Conservation (phyloP, 64 coral and sea anemone species). For the Montipora sp. region DNA sequence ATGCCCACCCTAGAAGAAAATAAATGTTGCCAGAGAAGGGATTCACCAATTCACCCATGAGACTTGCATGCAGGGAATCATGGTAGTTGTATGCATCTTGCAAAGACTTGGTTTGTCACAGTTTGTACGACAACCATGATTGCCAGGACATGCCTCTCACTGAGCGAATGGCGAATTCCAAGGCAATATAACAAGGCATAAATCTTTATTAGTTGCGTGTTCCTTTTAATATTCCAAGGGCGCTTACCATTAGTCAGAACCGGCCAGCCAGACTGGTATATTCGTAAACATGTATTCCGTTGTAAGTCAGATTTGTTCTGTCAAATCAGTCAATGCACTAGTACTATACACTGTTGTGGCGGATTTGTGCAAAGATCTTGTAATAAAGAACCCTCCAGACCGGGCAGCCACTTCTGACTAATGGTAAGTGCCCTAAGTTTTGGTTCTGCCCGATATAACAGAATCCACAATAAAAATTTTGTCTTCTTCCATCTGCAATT, state of each 20-base stretch:
- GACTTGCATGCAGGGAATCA: neutral
- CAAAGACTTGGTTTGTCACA: neutral
- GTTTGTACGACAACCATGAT: neutral
- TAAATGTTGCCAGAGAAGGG: neutral
- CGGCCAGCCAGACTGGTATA: neutral
- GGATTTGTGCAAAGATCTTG: no score
- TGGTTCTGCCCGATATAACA: neutral
- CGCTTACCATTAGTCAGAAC: neutral
- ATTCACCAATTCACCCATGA: neutral
- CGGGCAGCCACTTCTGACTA: neutral
- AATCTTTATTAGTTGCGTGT: neutral
- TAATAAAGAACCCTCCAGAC: neutral
- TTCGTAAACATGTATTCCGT: neutral
- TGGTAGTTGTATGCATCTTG: neutral
- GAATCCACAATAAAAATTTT: neutral
- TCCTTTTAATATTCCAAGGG: neutral
- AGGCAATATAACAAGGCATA: neutral
- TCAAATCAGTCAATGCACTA: neutral
- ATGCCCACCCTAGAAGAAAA: neutral
- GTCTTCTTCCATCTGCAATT: neutral
- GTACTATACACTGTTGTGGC: neutral
- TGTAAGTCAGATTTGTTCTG: neutral
- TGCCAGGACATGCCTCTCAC: neutral
- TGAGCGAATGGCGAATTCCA: neutral
- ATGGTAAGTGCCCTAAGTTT: neutral